These are phyloP conservation scores for Macrosoma leucophasiata DNA, from an alignment of 2,888 invertebrate genomes.

Conservation along the genomic window DNA sequence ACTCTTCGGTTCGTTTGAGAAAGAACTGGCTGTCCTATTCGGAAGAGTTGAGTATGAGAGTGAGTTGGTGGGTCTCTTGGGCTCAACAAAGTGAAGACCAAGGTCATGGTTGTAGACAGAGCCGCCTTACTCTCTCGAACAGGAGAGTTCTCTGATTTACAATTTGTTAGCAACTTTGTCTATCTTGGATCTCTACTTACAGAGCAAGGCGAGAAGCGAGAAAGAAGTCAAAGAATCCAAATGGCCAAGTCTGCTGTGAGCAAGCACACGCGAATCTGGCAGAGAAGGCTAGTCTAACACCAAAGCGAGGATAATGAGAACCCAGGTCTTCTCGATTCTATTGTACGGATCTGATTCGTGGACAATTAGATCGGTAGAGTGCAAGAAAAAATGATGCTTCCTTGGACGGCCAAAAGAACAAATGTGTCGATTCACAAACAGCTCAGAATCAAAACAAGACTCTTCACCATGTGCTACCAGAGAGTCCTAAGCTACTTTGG, in stretches of 20 bases:
- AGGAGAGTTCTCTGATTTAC: not conserved
- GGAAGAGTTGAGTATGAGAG: not conserved
- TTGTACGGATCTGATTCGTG: not conserved
- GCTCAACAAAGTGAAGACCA: constrained; percentile 2
- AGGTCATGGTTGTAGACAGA: constrained; percentile 1
- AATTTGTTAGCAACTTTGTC: not conserved
- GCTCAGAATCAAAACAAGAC: too few relatives aligned
- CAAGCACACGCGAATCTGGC: not conserved
- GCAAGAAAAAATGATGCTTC: too few relatives aligned
- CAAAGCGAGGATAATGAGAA: not conserved
- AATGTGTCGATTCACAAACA: too few relatives aligned
- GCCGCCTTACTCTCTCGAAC: not conserved
- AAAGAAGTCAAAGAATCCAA: constrained; percentile 1
- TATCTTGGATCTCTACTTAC: constrained; percentile 1
- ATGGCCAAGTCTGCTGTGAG: constrained; percentile 3
- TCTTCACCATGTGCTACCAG: too few relatives aligned
- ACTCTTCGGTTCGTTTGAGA: not conserved
- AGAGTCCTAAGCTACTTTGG: too few relatives aligned
- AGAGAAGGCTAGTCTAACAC: not conserved
- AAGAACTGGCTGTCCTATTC: not conserved
- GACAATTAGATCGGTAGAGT: not conserved
- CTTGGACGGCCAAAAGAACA: too few relatives aligned
- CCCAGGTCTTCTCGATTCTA: not conserved
- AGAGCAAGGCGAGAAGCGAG: not conserved
- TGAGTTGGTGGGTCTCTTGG: not conserved